Conservation (phyloP, 2,888 invertebrate genomes). For the Sinhomidia bicolor region DNA sequence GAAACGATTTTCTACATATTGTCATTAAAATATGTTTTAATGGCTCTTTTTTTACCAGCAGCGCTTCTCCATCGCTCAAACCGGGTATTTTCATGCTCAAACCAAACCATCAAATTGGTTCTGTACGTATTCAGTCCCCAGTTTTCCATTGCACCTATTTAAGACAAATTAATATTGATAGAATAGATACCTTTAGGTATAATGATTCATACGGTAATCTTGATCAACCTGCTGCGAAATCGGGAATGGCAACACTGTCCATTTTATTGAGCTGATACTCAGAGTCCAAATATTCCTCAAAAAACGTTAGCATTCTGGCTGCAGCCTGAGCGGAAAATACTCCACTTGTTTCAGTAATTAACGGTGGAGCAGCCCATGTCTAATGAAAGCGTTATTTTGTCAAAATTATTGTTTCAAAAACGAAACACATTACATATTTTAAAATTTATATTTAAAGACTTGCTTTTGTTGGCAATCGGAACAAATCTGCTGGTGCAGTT, state of each 20-base stretch:
- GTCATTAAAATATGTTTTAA: neutral
- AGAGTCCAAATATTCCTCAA: conserved; percentile 60
- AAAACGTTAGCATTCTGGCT: conserved; percentile 59
- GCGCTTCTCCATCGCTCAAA: conserved; percentile 73
- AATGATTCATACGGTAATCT: neutral
- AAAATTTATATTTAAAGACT: neutral
- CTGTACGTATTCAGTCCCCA: conserved; percentile 72
- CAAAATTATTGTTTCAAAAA: neutral
- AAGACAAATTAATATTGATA: neutral
- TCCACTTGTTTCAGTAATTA: conserved; percentile 53
- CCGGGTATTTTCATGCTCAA: conserved; percentile 69
- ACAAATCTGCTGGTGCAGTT: conserved; percentile 54
- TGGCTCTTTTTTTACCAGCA: conserved; percentile 36
- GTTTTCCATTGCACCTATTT: conserved; percentile 70
- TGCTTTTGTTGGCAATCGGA: conserved; percentile 63
- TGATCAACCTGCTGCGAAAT: conserved; percentile 63
- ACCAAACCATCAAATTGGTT: conserved; percentile 64
- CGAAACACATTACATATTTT: neutral
- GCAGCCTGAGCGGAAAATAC: conserved; percentile 67
- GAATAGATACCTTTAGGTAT: neutral
- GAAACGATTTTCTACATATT: neutral
- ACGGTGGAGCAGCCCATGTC: conserved; percentile 75
- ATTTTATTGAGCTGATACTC: conserved; percentile 67
- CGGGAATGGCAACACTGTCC: conserved; percentile 71
- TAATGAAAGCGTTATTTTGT: neutral